A percentile compares a stretch with the other conserved stretches of the same genome.
These are phyloP conservation scores for Catamblyrhynchus diadema DNA, from an alignment of 2,797 vertebrate genomes.

Conservation along the genomic window DNA sequence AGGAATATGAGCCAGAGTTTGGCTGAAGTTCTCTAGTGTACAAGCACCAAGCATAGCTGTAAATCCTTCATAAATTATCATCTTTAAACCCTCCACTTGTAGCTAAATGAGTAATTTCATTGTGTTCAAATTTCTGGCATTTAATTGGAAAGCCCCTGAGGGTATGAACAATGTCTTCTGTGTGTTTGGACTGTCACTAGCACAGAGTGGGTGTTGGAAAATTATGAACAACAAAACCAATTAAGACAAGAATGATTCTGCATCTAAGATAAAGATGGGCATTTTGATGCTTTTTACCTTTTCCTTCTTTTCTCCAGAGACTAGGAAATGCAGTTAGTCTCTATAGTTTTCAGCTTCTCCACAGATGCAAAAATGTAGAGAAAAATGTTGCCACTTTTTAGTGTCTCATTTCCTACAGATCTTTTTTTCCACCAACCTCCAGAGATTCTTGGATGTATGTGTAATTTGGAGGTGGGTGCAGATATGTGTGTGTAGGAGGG, in stretches of 20 bases:
- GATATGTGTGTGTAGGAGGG: constrained; percentile 26
- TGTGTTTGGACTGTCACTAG: not conserved
- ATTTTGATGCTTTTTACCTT: not conserved
- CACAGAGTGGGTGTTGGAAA: not conserved
- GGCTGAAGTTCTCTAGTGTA: not conserved
- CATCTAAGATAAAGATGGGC: not conserved
- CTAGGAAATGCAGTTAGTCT: not conserved
- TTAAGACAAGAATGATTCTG: not conserved
- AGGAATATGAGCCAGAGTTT: not conserved
- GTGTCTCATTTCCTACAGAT: not conserved
- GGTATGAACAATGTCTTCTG: not conserved
- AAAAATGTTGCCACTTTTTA: not conserved
- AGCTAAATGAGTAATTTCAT: not conserved
- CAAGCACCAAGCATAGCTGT: not conserved
- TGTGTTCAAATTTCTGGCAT: not conserved
- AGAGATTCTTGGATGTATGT: constrained; percentile 33
- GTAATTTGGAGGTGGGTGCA: constrained; percentile 42
- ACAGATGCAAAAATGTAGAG: not conserved
- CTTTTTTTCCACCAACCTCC: not conserved
- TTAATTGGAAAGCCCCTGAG: constrained; percentile 7
- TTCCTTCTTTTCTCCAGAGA: not conserved
- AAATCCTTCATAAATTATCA: not conserved
- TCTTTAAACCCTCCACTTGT: not conserved
- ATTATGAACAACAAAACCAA: not conserved
- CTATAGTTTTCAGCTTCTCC: not conserved